phyloP scores from a whole-genome alignment of 2,113 vertebrate genomes.

The Ictalurus furcatus region DNA sequence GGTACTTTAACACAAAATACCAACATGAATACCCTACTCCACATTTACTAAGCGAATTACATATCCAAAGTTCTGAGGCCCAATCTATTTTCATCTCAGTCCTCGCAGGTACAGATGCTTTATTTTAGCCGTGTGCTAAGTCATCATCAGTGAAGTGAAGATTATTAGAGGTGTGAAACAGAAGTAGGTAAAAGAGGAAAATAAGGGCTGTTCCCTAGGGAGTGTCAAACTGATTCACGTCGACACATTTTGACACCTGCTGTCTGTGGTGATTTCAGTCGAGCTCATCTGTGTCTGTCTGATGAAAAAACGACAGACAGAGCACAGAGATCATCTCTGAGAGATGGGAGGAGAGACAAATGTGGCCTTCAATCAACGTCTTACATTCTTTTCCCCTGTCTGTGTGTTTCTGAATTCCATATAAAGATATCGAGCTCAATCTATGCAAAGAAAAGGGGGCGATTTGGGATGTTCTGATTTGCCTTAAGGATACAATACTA shows the following conservation, averaged over 20 bases:
- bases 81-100: background rate
- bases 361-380: constrained; percentile 40
- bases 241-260: constrained; percentile 50
- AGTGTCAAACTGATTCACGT: constrained; percentile 28
- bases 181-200: constrained; percentile 5
- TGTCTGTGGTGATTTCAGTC: constrained; percentile 43
- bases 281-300: constrained; percentile 39
- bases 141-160: constrained; percentile 12
- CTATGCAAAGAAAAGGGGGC: background rate
- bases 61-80: no score
- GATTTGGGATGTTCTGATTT: background rate
- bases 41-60: background rate
- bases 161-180: constrained; percentile 29
- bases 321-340: constrained; percentile 35
- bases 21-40: background rate
- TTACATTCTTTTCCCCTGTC: constrained; percentile 6
- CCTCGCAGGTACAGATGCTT: constrained; percentile 10
- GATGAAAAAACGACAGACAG: constrained; percentile 45
- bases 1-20: constrained; percentile 2
- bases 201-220: constrained; percentile 9
- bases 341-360: constrained; percentile 40
- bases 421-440: constrained; percentile 25
- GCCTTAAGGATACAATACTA: background rate
- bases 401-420: constrained; percentile 35
- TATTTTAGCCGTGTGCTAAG: background rate